Evolutionary conservation across 37 sponge, comb jelly and placozoan species (phyloP), one percentile per base, ranked within the genome.

Genomic region (Geodia barretti): DNA sequence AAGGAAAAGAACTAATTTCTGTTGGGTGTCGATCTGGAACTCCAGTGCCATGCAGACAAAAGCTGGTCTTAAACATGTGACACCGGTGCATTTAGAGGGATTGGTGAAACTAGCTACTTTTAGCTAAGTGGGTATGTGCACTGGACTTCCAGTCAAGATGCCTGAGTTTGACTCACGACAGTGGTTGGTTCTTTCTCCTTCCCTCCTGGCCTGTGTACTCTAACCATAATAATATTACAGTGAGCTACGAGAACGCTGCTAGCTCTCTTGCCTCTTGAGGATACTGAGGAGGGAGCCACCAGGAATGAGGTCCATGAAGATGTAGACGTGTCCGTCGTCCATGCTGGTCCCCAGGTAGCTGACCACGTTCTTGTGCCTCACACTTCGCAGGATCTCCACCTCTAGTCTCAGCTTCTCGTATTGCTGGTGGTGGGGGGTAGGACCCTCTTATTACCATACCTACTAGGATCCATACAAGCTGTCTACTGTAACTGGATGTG

Each of bases 231-330:
- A n/a, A n/a, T n/a, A n/a, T n/a, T 2, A 4, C 3, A 43, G 26
- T 40, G 82, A 81, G 20, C 5, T 67, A 67, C 24, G 26, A 24
- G 1, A n/a, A n/a, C n/a, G n/a, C n/a, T n/a, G n/a, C n/a, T n/a
- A n/a, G n/a, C n/a, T n/a, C n/a, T 9, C 71, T 40, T 19, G 93
- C 96, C 91, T 79, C 42, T 90, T 89, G 36, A 95, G 73, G 4
- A 93, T 69, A 39, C 84, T 88, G 83, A 85, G 85, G 3, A 96
- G 62, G 0, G 97, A 91, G 0, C 97, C 97, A 62, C 97, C 97
- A 3, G 97, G 62, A n/a, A 96, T 79, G 68, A 72, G 93, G 64
- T 96, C 94, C 97, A 96, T 96, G 77, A 96, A 96, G 70, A 96
- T 96, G 64, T 84, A 91, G 30, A 96, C 92, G 2, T 61, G 76